Conservation (phyloP, 1,140 invertebrate genomes). For the Tribolium castaneum region DNA sequence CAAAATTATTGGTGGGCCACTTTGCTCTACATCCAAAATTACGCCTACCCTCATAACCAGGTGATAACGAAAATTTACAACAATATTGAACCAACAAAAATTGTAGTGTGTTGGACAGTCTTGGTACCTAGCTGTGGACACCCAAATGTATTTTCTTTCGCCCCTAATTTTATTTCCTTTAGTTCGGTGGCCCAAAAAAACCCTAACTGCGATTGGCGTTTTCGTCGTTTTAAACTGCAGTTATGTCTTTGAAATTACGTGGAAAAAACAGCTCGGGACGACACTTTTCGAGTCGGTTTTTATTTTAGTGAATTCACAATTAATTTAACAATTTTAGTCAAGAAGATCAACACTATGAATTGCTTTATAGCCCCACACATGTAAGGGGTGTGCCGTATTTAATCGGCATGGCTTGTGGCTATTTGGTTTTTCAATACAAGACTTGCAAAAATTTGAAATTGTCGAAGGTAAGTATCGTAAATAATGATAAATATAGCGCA, state of each 20-base stretch:
- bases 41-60: slow-evolving; percentile 61
- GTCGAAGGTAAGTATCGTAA: neutral
- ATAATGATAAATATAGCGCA: neutral
- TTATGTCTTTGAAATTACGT: slow-evolving; percentile 18
- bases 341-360: neutral
- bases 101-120: slow-evolving; percentile 23
- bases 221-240: neutral
- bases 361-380: slow-evolving; percentile 8
- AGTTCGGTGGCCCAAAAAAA: slow-evolving; percentile 4
- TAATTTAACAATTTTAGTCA: neutral
- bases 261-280: neutral
- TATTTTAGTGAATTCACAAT: too few species aligned
- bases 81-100: neutral
- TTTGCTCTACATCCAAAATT: slow-evolving; percentile 66
- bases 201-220: neutral
- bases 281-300: neutral
- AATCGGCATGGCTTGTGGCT: slow-evolving; percentile 12
- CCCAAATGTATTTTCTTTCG: slow-evolving; percentile 21
- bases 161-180: neutral
- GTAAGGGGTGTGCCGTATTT: neutral
- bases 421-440: neutral
- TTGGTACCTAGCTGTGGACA: slow-evolving; percentile 35
- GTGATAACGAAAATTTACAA: slow-evolving; percentile 47
- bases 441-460: neutral
- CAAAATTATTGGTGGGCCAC: slow-evolving; percentile 67